These are phyloP conservation scores for Lytechinus pictus DNA, from an alignment of 35 echinoderm and acorn worm species.

Conservation along the genomic window DNA sequence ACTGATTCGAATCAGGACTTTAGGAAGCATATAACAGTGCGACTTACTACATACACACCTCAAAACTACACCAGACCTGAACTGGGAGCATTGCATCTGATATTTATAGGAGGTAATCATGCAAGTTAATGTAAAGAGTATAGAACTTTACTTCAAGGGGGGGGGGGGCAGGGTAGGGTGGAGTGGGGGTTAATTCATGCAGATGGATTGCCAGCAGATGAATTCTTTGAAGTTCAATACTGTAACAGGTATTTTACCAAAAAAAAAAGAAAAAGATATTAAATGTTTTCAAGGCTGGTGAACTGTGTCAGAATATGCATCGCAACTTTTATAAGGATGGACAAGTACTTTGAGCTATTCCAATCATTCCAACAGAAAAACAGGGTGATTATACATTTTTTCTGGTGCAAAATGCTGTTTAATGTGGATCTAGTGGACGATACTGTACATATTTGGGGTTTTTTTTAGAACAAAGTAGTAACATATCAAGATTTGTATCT, in stretches of 20 bases:
- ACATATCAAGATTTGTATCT: not conserved
- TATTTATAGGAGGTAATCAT: not conserved
- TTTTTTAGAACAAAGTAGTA: not conserved
- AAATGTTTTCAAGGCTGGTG: not conserved
- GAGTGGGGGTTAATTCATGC: not conserved
- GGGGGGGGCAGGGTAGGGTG: not conserved
- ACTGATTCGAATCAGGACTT: not conserved
- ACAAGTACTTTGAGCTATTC: not conserved
- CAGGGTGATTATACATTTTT: no score
- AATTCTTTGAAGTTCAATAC: not conserved
- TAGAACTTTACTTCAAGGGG: not conserved
- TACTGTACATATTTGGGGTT: no score
- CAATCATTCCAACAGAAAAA: not conserved
- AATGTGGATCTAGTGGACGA: no score
- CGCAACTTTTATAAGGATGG: not conserved
- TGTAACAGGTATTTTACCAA: not conserved
- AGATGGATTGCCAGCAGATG: not conserved
- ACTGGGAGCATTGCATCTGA: not conserved
- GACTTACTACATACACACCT: not conserved
- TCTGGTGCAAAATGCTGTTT: no score
- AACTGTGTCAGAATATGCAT: not conserved
- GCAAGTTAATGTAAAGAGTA: not conserved
- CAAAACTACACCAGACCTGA: not conserved
- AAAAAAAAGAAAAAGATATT: not conserved
- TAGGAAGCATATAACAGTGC: not conserved